phyloP scores from a whole-genome alignment of 2,797 vertebrate species.

The Eleutherodactylus coqui region DNA sequence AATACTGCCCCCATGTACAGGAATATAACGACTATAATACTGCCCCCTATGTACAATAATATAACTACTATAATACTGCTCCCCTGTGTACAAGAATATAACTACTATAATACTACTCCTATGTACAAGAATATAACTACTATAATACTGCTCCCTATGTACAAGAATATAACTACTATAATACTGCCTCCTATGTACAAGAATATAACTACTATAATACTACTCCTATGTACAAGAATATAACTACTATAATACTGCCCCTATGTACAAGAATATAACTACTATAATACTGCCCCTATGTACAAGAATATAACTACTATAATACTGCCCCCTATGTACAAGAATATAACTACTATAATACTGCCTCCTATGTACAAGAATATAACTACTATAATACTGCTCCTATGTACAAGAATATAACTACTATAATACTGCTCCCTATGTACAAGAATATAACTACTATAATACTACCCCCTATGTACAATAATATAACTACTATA shows the following conservation, averaged over 20 bases:
- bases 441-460: not conserved
- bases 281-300: conserved; percentile 7
- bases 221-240: conserved; percentile 5
- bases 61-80: not conserved
- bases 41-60: not conserved
- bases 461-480: not conserved
- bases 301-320: conserved; percentile 12
- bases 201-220: conserved; percentile 11
- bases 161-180: conserved; percentile 1
- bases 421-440: not conserved
- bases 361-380: not conserved
- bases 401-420: not conserved
- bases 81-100: conserved; percentile 3
- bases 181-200: not conserved
- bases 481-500: not conserved
- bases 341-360: conserved; percentile 16
- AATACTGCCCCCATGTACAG: not conserved
- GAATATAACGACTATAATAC: conserved; percentile 10
- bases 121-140: not conserved
- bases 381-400: not conserved
- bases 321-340: not conserved
- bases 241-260: conserved; percentile 15
- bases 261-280: conserved; percentile 16
- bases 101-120: conserved; percentile 11
- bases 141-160: not conserved